A percentile compares a stretch with the other conserved stretches of the same genome.
Evolutionary conservation across 53 echinoderm and acorn worm genomes (phyloP).

Genomic region (Henricia sp.): DNA sequence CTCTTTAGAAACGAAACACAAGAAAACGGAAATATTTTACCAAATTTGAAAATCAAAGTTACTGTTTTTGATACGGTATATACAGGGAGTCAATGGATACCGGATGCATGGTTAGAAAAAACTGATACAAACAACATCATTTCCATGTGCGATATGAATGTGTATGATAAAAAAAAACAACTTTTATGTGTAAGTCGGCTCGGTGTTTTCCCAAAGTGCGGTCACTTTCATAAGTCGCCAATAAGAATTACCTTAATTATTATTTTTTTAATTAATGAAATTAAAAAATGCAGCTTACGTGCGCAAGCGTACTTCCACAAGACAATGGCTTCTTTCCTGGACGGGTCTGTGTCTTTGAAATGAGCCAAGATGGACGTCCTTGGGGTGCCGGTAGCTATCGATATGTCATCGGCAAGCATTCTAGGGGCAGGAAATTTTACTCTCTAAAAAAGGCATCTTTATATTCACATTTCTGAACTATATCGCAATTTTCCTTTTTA

Average conservation of each 20-base stretch:
- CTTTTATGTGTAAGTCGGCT: no score
- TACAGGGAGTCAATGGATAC: neutral
- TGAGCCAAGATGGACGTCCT: slow-evolving; percentile 12
- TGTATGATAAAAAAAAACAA: no score
- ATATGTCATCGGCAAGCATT: slow-evolving; percentile 26
- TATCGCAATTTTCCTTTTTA: no score
- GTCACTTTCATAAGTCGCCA: no score
- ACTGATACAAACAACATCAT: no score
- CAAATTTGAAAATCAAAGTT: neutral
- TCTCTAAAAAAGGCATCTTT: no score
- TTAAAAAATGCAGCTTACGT: slow-evolving; percentile 31
- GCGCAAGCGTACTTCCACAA: slow-evolving; percentile 73
- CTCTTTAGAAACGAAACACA: slow-evolving; percentile 17
- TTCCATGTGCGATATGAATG: no score
- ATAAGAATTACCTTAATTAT: no score
- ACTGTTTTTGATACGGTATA: neutral
- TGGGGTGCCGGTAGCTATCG: slow-evolving; percentile 22
- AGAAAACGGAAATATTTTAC: neutral
- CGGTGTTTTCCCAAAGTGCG: no score
- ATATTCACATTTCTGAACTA: no score
- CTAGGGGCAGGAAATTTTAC: no score
- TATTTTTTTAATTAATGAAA: neutral
- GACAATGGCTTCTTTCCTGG: slow-evolving; percentile 34
- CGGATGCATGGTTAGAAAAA: no score
- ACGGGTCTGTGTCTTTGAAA: slow-evolving; percentile 49